phyloP scores from a whole-genome alignment of 2,888 invertebrate genomes.

The Eupithecia inturbata region DNA sequence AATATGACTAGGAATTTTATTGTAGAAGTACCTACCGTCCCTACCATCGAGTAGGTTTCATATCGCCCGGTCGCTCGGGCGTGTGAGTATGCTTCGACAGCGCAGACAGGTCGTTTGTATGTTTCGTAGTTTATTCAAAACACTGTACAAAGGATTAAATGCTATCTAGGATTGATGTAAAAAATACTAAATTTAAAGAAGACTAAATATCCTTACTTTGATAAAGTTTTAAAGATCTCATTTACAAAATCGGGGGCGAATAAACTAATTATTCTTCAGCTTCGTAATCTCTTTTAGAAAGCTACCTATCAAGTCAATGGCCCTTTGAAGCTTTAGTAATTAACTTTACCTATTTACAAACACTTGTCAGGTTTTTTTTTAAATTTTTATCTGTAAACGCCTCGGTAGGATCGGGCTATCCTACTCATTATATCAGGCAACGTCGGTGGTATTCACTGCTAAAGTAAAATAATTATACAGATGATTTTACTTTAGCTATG shows the following conservation, averaged over 20 bases:
- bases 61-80: no score
- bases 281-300: not conserved
- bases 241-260: not conserved
- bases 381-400: not conserved
- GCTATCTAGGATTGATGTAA: not conserved
- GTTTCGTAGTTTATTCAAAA: not conserved
- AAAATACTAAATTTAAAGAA: not conserved
- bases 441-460: no score
- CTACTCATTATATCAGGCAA: no score
- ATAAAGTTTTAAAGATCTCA: slow-evolving; percentile 3
- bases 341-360: not conserved
- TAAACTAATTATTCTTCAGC: not conserved
- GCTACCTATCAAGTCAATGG: not conserved
- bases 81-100: no score
- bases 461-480: no score
- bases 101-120: no score
- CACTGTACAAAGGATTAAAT: not conserved
- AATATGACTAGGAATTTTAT: no score
- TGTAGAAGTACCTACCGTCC: no score
- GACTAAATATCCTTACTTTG: not conserved
- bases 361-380: not conserved
- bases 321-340: not conserved
- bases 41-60: no score
- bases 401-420: no score
- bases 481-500: no score